These are phyloP conservation scores for Diadema setosum DNA, from an alignment of 35 echinoderm and acorn worm species.

Conservation along the genomic window DNA sequence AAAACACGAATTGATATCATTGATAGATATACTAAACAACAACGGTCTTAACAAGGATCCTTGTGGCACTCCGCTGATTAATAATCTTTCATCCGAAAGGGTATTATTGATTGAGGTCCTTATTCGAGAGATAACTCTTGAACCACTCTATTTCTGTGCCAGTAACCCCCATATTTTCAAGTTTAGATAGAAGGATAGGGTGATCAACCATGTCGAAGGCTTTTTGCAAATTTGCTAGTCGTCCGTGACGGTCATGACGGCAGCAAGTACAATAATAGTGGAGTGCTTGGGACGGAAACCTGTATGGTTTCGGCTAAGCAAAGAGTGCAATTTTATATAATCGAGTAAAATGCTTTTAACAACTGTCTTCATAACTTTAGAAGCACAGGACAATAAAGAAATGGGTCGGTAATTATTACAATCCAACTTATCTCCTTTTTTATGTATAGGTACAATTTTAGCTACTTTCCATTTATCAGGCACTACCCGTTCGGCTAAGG, in stretches of 20 bases:
- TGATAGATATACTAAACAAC: background rate
- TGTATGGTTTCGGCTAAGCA: background rate
- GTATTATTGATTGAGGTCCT: background rate
- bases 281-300: background rate
- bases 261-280: background rate
- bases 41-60: background rate
- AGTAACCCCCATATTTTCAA: background rate
- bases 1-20: background rate
- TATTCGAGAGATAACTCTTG: background rate
- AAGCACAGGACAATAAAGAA: background rate
- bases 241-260: background rate
- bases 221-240: conserved; percentile 5
- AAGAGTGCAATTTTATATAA: background rate
- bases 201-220: conserved; percentile 28
- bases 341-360: background rate
- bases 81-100: background rate
- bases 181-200: background rate
- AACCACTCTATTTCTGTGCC: background rate
- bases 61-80: background rate
- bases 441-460: background rate
- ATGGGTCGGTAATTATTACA: background rate
- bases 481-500: background rate
- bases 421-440: background rate
- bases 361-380: background rate
- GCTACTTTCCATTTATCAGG: background rate